A percentile compares a stretch with the other conserved stretches of the same genome.
Conservation (phyloP, 1,140 invertebrate species). For the Anoplophora glabripennis region DNA sequence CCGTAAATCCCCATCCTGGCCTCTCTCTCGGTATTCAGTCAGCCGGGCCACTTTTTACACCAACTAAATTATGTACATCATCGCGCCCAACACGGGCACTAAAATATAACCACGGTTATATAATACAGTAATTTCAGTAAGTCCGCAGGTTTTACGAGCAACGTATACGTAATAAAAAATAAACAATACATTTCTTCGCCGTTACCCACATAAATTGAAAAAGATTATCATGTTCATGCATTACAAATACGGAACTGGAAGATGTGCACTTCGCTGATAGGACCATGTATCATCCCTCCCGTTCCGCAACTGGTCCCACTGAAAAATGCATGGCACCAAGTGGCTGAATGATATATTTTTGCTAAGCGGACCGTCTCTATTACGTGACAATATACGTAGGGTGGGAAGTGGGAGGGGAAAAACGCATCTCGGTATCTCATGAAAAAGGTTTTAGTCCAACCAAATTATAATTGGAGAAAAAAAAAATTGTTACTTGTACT, state of each 20-base stretch:
- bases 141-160: conserved; percentile 2
- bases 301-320: too few relatives aligned
- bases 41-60: neutral
- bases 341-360: too few relatives aligned
- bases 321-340: too few relatives aligned
- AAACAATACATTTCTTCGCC: conserved; percentile 7
- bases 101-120: conserved; percentile 1
- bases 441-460: too few relatives aligned
- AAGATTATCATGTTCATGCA: neutral
- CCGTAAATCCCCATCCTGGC: neutral
- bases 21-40: neutral
- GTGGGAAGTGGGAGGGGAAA: too few relatives aligned
- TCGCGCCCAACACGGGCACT: neutral
- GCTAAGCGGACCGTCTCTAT: too few relatives aligned
- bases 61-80: conserved; percentile 6
- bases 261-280: conserved; percentile 1
- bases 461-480: too few relatives aligned
- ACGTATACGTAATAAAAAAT: conserved; percentile 3
- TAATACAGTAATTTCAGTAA: conserved; percentile 7
- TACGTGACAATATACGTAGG: too few relatives aligned
- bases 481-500: too few relatives aligned
- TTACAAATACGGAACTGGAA: conserved; percentile 3
- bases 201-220: neutral
- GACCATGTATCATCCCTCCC: neutral
- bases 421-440: too few relatives aligned